These are phyloP conservation scores for Nyctereutes procyonoides DNA, from an alignment of 2,113 vertebrate genomes.

Conservation along the genomic window DNA sequence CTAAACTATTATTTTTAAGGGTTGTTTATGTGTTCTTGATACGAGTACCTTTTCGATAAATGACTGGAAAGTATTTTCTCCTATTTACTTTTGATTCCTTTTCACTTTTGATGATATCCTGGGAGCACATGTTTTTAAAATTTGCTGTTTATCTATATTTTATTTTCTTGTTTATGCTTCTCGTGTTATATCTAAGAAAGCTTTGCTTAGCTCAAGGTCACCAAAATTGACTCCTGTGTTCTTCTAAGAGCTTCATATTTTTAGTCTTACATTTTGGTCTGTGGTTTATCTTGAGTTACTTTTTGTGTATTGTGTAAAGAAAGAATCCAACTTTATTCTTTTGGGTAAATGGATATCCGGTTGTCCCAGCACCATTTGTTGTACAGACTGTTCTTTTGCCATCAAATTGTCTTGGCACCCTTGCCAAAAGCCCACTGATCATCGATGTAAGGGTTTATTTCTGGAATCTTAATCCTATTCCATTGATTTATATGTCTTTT, in stretches of 20 bases:
- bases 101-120: background rate
- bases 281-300: background rate
- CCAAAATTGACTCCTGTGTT: background rate
- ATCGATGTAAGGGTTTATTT: background rate
- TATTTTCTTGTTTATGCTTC: background rate
- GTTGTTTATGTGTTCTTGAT: background rate
- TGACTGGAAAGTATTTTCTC: background rate
- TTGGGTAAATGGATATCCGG: background rate
- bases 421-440: background rate
- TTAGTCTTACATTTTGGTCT: background rate
- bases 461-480: background rate
- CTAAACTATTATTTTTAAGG: background rate
- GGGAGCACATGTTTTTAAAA: background rate
- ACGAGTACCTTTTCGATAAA: background rate
- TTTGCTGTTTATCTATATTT: background rate
- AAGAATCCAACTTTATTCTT: background rate
- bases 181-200: background rate
- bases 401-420: background rate
- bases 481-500: background rate
- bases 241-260: slow-evolving; percentile 7
- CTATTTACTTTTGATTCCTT: background rate
- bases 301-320: background rate
- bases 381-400: background rate
- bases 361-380: background rate
- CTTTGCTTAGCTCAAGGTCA: background rate